phyloP scores from a whole-genome alignment of 2,888 invertebrate genomes.

The Philonicus albiceps region DNA sequence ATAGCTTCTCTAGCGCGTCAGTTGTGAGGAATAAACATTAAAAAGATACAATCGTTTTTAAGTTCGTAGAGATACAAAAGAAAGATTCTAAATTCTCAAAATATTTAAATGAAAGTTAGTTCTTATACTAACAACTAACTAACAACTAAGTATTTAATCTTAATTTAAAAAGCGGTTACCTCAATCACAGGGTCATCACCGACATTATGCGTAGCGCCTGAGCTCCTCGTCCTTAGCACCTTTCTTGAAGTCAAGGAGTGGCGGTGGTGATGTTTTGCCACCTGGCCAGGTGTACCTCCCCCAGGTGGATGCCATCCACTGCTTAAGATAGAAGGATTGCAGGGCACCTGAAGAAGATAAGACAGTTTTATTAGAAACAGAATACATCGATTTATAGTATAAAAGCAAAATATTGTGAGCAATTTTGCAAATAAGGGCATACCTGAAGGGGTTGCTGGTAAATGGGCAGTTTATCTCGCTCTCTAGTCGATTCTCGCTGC shows the following conservation, averaged over 20 bases:
- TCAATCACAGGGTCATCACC: conserved; percentile 63
- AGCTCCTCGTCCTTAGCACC: conserved; percentile 61
- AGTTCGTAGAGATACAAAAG: too few species aligned
- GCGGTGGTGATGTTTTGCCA: conserved; percentile 55
- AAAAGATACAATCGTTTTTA: too few species aligned
- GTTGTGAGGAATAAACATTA: too few species aligned
- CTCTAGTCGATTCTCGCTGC: conserved; percentile 55
- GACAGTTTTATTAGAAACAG: background rate
- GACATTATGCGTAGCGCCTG: conserved; percentile 60
- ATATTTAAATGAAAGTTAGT: too few species aligned
- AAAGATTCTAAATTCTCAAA: too few species aligned
- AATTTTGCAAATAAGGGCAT: background rate
- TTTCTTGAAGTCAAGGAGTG: conserved; percentile 61
- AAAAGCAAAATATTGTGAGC: background rate
- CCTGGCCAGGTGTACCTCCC: conserved; percentile 49
- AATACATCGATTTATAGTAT: too few species aligned
- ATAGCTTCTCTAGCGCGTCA: too few species aligned
- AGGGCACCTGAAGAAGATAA: background rate
- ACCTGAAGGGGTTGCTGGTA: conserved; percentile 56
- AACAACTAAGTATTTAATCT: background rate
- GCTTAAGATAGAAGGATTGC: background rate
- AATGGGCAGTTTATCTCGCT: conserved; percentile 54
- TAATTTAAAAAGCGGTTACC: conserved; percentile 52
- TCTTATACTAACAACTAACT: background rate
- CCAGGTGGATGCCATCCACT: background rate